Evolutionary conservation across 2,888 invertebrate genomes (phyloP).

Genomic region (Seira musarum): DNA sequence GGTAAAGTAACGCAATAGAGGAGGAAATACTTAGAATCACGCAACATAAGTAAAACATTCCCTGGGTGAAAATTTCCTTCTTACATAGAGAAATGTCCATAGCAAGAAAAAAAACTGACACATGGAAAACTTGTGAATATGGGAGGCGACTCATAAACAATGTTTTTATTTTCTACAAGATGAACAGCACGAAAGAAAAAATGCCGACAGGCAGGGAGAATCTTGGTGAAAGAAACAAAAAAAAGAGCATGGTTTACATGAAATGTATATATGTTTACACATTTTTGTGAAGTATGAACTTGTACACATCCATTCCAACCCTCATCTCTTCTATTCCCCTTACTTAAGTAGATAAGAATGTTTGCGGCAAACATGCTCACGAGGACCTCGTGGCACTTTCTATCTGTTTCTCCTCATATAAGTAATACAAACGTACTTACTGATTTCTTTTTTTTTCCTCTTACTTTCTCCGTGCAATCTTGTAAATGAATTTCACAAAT

Average conservation of each 20-base stretch:
- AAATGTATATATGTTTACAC: background rate
- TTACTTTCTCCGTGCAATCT: slow-evolving; percentile 26
- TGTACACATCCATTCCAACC: background rate
- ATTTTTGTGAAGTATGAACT: slow-evolving; percentile 1
- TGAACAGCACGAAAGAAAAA: slow-evolving; percentile 25
- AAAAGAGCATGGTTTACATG: background rate
- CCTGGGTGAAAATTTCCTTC: too few relatives aligned
- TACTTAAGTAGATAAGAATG: background rate
- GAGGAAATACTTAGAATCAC: too few relatives aligned
- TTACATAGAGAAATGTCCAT: too few relatives aligned
- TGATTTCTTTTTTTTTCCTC: background rate
- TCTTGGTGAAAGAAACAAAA: slow-evolving; percentile 4
- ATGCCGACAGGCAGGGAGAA: background rate
- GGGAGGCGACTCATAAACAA: slow-evolving; percentile 51
- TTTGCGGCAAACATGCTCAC: background rate
- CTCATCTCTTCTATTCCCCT: slow-evolving; percentile 6
- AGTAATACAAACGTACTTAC: background rate
- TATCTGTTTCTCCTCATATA: slow-evolving; percentile 10
- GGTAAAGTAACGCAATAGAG: too few relatives aligned
- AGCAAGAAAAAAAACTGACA: background rate
- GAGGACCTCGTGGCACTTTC: slow-evolving; percentile 30
- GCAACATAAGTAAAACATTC: too few relatives aligned
- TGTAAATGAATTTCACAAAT: slow-evolving; percentile 32
- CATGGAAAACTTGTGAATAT: slow-evolving; percentile 1
- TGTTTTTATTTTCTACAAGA: slow-evolving; percentile 43